phyloP scores from a whole-genome alignment of 2,888 invertebrate genomes.

The Lasioglossum marginatum region DNA sequence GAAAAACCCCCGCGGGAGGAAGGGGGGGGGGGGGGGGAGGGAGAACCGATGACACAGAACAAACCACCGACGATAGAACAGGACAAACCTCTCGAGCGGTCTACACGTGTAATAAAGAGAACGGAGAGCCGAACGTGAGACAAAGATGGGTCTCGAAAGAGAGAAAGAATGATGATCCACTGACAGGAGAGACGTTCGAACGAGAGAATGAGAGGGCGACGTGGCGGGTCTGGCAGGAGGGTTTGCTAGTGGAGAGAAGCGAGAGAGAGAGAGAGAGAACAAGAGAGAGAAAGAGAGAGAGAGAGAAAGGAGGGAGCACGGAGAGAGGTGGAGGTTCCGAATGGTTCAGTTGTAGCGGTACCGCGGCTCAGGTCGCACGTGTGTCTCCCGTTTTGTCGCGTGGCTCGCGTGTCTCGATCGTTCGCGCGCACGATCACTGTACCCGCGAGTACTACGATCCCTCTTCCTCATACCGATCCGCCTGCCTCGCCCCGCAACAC shows the following conservation, averaged over 20 bases:
- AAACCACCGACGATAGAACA: neutral
- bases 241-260: slow-evolving; percentile 52
- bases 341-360: slow-evolving; percentile 82
- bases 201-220: slow-evolving; percentile 55
- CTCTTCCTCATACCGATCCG: neutral
- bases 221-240: slow-evolving; percentile 57
- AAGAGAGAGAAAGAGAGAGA: slow-evolving; percentile 57
- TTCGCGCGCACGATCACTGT: slow-evolving; percentile 34
- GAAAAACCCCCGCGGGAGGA: no score
- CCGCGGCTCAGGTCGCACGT: slow-evolving; percentile 79
- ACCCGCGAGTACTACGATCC: slow-evolving; percentile 6
- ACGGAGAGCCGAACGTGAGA: neutral
- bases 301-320: slow-evolving; percentile 67
- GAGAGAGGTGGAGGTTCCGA: slow-evolving; percentile 76
- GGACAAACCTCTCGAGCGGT: neutral
- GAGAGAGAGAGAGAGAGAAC: slow-evolving; percentile 47
- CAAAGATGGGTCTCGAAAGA: neutral
- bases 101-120: neutral
- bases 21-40: neutral
- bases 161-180: slow-evolving; percentile 44
- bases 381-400: slow-evolving; percentile 61
- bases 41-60: slow-evolving; percentile 27
- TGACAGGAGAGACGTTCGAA: slow-evolving; percentile 37
- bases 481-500: neutral
- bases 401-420: slow-evolving; percentile 44